Conservation (phyloP, 2,113 vertebrate genomes). For the Nyctibius bracteatus region DNA sequence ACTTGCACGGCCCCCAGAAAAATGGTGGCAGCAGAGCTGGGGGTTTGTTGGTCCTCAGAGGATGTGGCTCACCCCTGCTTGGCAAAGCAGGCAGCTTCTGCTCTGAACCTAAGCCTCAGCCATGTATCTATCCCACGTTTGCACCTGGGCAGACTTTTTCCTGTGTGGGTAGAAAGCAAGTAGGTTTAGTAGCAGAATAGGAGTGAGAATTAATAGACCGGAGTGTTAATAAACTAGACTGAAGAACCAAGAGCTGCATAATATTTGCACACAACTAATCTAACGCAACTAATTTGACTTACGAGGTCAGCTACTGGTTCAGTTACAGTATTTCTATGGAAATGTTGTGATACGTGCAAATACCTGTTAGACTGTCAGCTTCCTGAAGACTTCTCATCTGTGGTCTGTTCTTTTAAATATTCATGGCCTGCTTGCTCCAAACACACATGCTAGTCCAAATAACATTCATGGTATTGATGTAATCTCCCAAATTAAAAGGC, state of each 20-base stretch:
- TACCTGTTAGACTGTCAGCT: background rate
- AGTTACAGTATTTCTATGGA: background rate
- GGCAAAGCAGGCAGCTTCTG: background rate
- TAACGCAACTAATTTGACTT: background rate
- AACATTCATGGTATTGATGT: conserved; percentile 8
- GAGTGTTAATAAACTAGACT: background rate
- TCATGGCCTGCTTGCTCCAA: conserved; percentile 8
- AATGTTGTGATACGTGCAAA: background rate
- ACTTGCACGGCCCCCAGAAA: background rate
- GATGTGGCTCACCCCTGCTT: accelerated
- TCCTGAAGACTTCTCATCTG: background rate
- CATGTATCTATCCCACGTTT: background rate
- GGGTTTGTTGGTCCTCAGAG: background rate
- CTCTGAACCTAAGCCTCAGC: background rate
- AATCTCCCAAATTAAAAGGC: conserved; percentile 55
- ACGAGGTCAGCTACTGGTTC: background rate
- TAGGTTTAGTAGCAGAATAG: background rate
- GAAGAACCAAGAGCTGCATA: background rate
- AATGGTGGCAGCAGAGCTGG: background rate
- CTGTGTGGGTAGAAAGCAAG: background rate
- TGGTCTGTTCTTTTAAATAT: conserved; percentile 17
- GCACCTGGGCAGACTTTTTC: background rate
- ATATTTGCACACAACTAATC: background rate
- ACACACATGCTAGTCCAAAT: background rate
- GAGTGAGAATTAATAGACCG: background rate